Evolutionary conservation across 2,888 invertebrate genomes (phyloP).

Genomic region (Lypha dubia): DNA sequence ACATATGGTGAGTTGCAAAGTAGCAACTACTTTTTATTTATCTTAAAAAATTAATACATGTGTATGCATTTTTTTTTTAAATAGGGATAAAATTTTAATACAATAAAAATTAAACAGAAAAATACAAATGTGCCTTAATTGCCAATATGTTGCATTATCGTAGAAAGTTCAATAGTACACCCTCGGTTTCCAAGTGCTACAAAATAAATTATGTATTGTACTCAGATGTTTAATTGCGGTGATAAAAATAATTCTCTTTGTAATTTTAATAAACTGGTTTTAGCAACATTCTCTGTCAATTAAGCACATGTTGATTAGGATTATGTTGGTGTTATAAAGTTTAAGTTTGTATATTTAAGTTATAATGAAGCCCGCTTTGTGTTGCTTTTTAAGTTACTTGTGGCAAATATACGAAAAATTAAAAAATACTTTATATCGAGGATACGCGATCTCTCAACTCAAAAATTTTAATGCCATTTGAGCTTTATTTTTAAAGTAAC

Average conservation of each 20-base stretch:
- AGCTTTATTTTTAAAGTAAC: too few relatives aligned
- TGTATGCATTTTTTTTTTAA: too few relatives aligned
- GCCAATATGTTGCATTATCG: slow-evolving; percentile 42
- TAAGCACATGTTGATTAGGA: slow-evolving; percentile 10
- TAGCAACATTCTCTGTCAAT: not conserved
- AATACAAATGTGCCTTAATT: not conserved
- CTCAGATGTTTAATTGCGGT: not conserved
- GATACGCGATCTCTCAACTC: too few relatives aligned
- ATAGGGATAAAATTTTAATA: not conserved
- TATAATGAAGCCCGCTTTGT: too few relatives aligned
- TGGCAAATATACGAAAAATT: too few relatives aligned
- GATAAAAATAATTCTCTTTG: not conserved
- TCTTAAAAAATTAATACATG: not conserved
- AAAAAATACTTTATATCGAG: too few relatives aligned
- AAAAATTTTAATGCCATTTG: too few relatives aligned
- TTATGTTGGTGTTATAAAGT: not conserved
- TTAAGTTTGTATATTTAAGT: not conserved
- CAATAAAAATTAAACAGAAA: not conserved
- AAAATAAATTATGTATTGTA: slow-evolving; percentile 1
- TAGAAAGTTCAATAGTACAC: not conserved
- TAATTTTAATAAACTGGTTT: slow-evolving; percentile 2
- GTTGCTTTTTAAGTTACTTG: too few relatives aligned
- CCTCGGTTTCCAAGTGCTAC: slow-evolving; percentile 4
- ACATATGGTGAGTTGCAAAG: slow-evolving; percentile 59
- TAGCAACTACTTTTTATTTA: slow-evolving; percentile 26